Evolutionary conservation across 2,113 vertebrate genomes (phyloP), one percentile per base, ranked within the genome.

Genomic region (Scolopax mira): DNA sequence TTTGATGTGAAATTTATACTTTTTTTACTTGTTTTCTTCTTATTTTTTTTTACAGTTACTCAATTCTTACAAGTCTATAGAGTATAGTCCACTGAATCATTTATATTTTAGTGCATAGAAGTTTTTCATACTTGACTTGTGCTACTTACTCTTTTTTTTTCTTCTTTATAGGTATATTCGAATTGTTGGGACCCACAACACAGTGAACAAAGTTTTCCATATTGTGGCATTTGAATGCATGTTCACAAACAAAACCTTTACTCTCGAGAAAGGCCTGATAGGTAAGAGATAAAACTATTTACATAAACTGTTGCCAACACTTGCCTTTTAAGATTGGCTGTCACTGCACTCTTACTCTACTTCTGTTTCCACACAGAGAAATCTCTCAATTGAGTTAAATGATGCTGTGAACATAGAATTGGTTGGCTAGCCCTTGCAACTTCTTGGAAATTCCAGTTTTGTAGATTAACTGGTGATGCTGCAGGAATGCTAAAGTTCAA

Each of bases 151-250:
- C 35, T 89, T 69, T 94, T 90, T 90, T 42, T 71, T 13, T 57
- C 19, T 7, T 18, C 22, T 5, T 42, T 58, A 3, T 94, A 99
- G 99, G 97, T 99, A 99, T 78, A 98, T 99, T 94, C 99, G 99
- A 95, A 99, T 99, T 51, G 99, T 99, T 84, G 99, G 99, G 55
- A 99, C 99, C 21, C 99, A 99, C 96, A 99, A 99, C 97, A 99
- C 99, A 2, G 99, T 99, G 94, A 99, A 99, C 98, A 99, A 99
- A 97, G 99, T 99, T 92, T 99, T 99, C 97, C 99, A 99, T 93
- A 98, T 99, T 37, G 99, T 99, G 96, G 99, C 99, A 57, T 99
- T 99, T 81, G 99, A 99, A 90, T 99, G 99, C 94, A 99, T 99
- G 99, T 99, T 98, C 98, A 99, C 99, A 22, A 98, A 98, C 97